These are phyloP conservation scores for Dendronephthya gigantea DNA, from an alignment of 64 coral and sea anemone species.

Conservation along the genomic window DNA sequence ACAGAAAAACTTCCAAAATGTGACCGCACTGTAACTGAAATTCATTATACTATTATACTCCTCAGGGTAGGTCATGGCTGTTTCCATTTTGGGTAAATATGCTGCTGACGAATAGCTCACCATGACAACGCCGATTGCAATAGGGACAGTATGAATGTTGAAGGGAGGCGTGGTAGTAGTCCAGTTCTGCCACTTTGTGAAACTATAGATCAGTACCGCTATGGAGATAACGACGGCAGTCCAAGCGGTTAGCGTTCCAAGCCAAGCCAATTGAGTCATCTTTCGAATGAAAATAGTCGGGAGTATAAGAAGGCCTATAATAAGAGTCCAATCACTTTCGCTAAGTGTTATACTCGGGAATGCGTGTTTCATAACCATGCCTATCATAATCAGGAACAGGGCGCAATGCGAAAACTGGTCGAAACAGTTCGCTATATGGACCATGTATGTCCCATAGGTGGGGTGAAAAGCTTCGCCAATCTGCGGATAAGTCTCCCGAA, in stretches of 20 bases:
- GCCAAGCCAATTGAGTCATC: conserved; percentile 48
- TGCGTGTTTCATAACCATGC: conserved; percentile 38
- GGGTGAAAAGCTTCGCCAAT: conserved; percentile 49
- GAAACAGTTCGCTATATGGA: conserved; percentile 46
- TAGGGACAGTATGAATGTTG: conserved; percentile 44
- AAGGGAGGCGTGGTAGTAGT: conserved; percentile 29
- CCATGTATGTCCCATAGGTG: conserved; percentile 43
- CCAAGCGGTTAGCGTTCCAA: conserved; percentile 38
- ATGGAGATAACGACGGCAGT: conserved; percentile 35
- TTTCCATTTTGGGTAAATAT: conserved; percentile 47
- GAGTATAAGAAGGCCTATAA: conserved; percentile 29
- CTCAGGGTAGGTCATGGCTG: conserved; percentile 38
- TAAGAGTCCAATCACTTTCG: conserved; percentile 48
- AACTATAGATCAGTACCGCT: conserved; percentile 34
- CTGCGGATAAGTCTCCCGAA: conserved; percentile 36
- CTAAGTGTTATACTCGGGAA: conserved; percentile 33
- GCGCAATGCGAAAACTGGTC: conserved; percentile 58
- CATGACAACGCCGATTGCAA: conserved; percentile 53
- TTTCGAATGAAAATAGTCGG: conserved; percentile 41
- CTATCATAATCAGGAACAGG: conserved; percentile 41
- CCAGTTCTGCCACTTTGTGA: conserved; percentile 44
- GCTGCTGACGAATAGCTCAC: conserved; percentile 49
- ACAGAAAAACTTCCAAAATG: conserved; percentile 35
- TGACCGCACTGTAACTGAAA: conserved; percentile 45
- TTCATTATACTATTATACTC: conserved; percentile 47